phyloP scores from a whole-genome alignment of 2,888 invertebrate genomes.

The Allophyes oxyacanthae region DNA sequence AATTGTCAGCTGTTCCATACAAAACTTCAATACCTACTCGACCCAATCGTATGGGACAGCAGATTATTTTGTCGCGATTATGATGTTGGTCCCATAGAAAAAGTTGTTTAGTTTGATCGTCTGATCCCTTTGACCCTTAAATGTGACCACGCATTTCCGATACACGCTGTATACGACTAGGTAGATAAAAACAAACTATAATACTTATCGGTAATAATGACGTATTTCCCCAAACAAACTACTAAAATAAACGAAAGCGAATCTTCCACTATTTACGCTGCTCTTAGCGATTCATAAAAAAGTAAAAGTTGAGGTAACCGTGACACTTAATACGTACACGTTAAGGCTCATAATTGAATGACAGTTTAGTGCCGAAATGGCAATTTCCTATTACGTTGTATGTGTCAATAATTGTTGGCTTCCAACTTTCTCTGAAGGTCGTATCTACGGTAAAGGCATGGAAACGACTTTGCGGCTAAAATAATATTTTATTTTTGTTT shows the following conservation, averaged over 20 bases:
- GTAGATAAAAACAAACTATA: too few species aligned
- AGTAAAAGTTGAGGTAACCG: conserved; percentile 66
- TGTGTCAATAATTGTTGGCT: conserved; percentile 69
- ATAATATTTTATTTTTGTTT: conserved; percentile 43
- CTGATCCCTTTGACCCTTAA: too few species aligned
- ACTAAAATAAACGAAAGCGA: conserved; percentile 71
- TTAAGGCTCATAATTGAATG: conserved; percentile 64
- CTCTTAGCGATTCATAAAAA: conserved; percentile 68
- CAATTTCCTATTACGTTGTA: conserved; percentile 71
- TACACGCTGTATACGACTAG: too few species aligned
- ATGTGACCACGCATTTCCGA: too few species aligned
- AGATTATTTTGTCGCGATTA: too few species aligned
- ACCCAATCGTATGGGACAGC: too few species aligned
- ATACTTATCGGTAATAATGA: conserved; percentile 1
- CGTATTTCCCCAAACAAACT: conserved; percentile 22
- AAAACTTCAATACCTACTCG: too few species aligned
- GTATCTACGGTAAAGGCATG: conserved; percentile 56
- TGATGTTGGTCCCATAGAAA: too few species aligned
- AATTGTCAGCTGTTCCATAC: too few species aligned
- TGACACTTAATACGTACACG: conserved; percentile 50
- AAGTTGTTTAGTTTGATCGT: too few species aligned
- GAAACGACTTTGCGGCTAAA: conserved; percentile 47
- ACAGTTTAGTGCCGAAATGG: conserved; percentile 40
- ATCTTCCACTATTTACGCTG: conserved; percentile 64
- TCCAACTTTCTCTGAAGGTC: conserved; percentile 84